Base-by-base conservation (phyloP, 37 sponge, comb jelly and placozoan species). In the Beroe ovata region DNA sequence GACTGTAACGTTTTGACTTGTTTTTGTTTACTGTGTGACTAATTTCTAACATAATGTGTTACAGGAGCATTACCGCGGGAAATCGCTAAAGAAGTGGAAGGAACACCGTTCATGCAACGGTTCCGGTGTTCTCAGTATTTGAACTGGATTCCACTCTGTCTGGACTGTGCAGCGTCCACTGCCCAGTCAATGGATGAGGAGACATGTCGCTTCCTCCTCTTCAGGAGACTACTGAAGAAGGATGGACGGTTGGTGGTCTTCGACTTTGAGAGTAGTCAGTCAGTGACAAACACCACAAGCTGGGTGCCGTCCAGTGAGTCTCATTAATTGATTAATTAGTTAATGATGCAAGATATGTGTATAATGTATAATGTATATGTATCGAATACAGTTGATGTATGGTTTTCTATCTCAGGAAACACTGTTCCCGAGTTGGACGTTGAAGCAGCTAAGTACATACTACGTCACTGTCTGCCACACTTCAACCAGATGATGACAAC, bases 91-190 rank as follows among this genome's bases (percentile, higher is more conserved):
- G 84, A 40, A 36, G 21, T 20, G 8, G 41, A 40, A 23, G 84
- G 84, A n/a, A 54, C 41, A 39, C 84, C 84, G 3, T 77, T 77
- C 22, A 77, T 77, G 54, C 84, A 77, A 54, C 21, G 47, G 20
- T 25, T 14, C 47, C 26, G 84, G 21, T 77, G 84, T 77, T 42
- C 84, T 6, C 84, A 77, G 28, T 77, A 77, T 54, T 25, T 42
- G 41, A 36, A 35, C 26, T 77, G 84, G 84, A 77, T 77, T 1
- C 84, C 84, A 19, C 84, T 77, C 84, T 77, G 84, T 77, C 54
- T 77, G 84, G 84, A 77, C 28, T 77, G 84, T 77, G 84, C 54
- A 1, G 14, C 69, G 36, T 29, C 32, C 30, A 32, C 33, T 37
- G 8, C 36, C 54, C 38, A 8, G 26, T n/a, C 21, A 30, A 39